Base-by-base conservation (phyloP, 2,888 invertebrate species). In the Eudasyphora cyanicolor region DNA sequence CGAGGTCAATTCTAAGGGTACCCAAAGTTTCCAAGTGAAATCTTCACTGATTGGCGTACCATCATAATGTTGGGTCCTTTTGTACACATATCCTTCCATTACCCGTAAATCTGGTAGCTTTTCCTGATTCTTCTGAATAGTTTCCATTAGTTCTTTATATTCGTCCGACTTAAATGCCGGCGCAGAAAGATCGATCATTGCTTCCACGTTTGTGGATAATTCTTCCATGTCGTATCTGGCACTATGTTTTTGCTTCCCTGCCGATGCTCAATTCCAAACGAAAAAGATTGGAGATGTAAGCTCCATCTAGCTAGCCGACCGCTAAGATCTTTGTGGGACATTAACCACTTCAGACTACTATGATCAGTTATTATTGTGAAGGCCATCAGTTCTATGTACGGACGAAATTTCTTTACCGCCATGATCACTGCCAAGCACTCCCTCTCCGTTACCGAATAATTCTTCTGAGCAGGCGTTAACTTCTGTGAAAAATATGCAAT, bases 291-390 rank as follows among this genome's bases (percentile, higher is more conserved):
- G n/a, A n/a, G n/a, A n/a, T n/a, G n/a, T n/a, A n/a, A n/a, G 24
- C 77, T 78, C 71, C 77, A 78, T 7, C 71, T 45, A 1, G 71
- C 78, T 24, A 78, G n/a, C n/a, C n/a, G n/a, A n/a, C n/a, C n/a
- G n/a, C n/a, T n/a, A n/a, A n/a, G n/a, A n/a, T n/a, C n/a, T n/a
- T n/a, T n/a, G n/a, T n/a, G n/a, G n/a, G n/a, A n/a, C n/a, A n/a
- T n/a, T n/a, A n/a, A n/a, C n/a, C n/a, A n/a, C n/a, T n/a, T n/a
- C n/a, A n/a, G n/a, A n/a, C n/a, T n/a, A n/a, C n/a, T n/a, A n/a
- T n/a, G n/a, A n/a, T n/a, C n/a, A n/a, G n/a, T 77, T n/a, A 77
- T 77, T 1, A 57, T 42, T 4, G 38, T 32, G n/a, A 77, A 24
- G n/a, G 54, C 19, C 67, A 74, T 64, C 14, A 79, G 32, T 29